Percentiles rank a stretch among this genome's conserved stretches.
These are phyloP conservation scores for Scolopax mira DNA, from an alignment of 2,113 vertebrate species.

Conservation along the genomic window DNA sequence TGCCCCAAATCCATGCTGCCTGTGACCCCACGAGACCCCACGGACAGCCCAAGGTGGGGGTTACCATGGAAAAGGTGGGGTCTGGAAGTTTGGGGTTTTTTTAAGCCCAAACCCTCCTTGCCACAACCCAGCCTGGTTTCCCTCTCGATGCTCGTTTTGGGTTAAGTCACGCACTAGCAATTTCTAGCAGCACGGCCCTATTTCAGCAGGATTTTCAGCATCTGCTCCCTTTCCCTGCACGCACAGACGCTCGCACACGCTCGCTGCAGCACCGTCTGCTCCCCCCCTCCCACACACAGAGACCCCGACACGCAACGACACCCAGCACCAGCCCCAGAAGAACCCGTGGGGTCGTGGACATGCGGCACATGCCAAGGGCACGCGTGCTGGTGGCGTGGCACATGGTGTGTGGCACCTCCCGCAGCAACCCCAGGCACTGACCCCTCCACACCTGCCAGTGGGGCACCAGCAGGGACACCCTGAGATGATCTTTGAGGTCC, in stretches of 20 bases:
- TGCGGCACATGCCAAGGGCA: accelerated
- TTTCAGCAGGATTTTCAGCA: background rate
- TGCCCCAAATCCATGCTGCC: background rate
- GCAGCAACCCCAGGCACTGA: accelerated
- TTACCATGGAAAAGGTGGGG: background rate
- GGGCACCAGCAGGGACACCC: background rate
- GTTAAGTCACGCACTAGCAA: background rate
- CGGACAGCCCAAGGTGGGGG: background rate
- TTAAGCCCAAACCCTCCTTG: background rate
- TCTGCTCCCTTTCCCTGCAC: background rate
- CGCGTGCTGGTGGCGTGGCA: no score
- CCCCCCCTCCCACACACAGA: background rate
- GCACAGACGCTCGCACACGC: background rate
- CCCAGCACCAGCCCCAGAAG: background rate
- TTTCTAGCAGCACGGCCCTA: background rate
- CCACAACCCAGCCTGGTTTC: background rate
- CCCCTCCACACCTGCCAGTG: background rate
- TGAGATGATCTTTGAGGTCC: background rate
- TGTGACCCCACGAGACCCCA: accelerated
- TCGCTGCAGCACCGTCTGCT: background rate
- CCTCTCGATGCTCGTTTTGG: background rate
- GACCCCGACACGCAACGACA: accelerated
- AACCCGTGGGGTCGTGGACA: accelerated
- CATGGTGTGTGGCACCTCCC: accelerated
- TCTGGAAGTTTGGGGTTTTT: background rate